Conservation (phyloP, 2,113 vertebrate species). For the Xiphias gladius region DNA sequence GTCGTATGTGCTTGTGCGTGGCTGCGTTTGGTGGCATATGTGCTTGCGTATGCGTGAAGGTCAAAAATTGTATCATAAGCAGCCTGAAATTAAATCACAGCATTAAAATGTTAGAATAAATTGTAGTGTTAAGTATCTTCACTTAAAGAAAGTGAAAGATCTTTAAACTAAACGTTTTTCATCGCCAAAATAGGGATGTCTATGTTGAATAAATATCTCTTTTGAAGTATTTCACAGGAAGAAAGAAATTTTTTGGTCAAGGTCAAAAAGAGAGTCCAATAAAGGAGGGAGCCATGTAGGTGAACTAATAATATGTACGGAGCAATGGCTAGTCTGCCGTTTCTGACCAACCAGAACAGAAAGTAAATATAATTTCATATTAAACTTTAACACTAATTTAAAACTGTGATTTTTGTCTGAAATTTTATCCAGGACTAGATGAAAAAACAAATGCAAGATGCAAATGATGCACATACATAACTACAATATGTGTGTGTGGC, state of each 20-base stretch:
- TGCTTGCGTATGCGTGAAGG: conserved; percentile 34
- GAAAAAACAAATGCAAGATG: not conserved
- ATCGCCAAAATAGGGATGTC: not conserved
- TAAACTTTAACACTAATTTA: not conserved
- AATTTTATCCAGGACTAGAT: not conserved
- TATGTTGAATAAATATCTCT: not conserved
- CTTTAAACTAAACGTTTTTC: not conserved
- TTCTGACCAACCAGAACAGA: not conserved
- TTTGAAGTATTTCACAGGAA: not conserved
- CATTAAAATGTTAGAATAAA: not conserved
- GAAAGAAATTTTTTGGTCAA: conserved; percentile 21
- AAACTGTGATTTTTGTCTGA: too few relatives aligned
- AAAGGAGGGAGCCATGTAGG: conserved; percentile 2
- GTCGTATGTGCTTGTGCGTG: conserved; percentile 32
- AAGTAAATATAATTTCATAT: not conserved
- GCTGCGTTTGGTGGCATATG: conserved; percentile 48
- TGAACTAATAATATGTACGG: conserved; percentile 25
- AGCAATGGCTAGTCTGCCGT: conserved; percentile 6
- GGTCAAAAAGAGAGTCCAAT: conserved; percentile 24
- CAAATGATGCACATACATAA: not conserved
- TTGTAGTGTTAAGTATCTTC: not conserved
- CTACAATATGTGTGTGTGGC: conserved; percentile 10
- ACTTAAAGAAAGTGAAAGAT: not conserved
- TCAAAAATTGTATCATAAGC: conserved; percentile 11
- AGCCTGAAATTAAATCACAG: not conserved